Percentiles rank a stretch among this genome's conserved stretches.
These are phyloP conservation scores for Electrona antarctica DNA, from an alignment of 2,113 vertebrate genomes.

Conservation along the genomic window DNA sequence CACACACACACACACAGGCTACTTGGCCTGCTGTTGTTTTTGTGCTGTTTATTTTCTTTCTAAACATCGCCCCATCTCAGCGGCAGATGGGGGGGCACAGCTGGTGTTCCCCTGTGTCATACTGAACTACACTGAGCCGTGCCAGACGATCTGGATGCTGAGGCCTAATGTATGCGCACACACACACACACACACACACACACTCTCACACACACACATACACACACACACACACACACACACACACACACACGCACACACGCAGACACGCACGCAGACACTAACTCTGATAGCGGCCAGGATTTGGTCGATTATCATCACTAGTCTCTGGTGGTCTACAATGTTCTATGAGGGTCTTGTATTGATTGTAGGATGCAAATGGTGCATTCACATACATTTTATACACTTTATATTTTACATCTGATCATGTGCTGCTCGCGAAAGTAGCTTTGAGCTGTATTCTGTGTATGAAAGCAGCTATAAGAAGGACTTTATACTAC, in stretches of 20 bases:
- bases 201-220: background rate
- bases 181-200: background rate
- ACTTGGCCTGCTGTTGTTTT: constrained; percentile 39
- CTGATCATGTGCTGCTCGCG: no score
- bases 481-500: no score
- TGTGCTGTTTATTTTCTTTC: constrained; percentile 32
- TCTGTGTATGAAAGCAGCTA: no score
- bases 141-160: constrained; percentile 59
- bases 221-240: constrained; percentile 9
- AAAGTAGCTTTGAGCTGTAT: no score
- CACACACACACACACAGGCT: constrained; percentile 33
- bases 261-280: background rate
- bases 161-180: constrained; percentile 66
- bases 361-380: no score
- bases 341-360: no score
- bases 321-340: no score
- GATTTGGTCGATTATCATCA: no score
- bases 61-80: constrained; percentile 39
- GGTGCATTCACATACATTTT: no score
- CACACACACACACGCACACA: constrained; percentile 1
- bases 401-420: no score
- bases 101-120: constrained; percentile 65
- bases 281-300: background rate
- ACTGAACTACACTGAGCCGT: constrained; percentile 10
- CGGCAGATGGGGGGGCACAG: constrained; percentile 72